A percentile compares a stretch with the other conserved stretches of the same genome.
phyloP scores from a whole-genome alignment of 2,797 vertebrate genomes.

The Acridotheres tristis region DNA sequence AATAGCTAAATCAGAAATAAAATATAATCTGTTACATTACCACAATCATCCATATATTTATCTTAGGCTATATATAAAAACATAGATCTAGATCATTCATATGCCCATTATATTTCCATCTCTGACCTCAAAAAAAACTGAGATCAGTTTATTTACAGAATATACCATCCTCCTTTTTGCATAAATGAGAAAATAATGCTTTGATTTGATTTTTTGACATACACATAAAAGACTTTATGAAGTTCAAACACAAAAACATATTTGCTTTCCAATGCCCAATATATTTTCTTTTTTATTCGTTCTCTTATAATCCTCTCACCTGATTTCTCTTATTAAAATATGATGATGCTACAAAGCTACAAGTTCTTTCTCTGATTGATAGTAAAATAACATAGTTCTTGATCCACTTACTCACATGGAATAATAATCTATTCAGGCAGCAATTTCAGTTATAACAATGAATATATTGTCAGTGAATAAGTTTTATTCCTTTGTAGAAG shows the following conservation, averaged over 20 bases:
- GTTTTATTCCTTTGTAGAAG: neutral
- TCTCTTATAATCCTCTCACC: neutral
- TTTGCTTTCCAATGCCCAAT: neutral
- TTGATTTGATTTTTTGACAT: neutral
- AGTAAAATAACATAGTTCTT: neutral
- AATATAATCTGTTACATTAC: neutral
- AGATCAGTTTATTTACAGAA: neutral
- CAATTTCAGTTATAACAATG: neutral
- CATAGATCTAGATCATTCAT: neutral
- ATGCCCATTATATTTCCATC: neutral
- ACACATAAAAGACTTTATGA: neutral
- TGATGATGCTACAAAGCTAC: neutral
- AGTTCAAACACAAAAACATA: neutral
- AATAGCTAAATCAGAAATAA: neutral
- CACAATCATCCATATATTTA: neutral
- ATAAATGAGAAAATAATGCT: neutral
- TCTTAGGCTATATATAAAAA: neutral
- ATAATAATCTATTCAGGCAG: neutral
- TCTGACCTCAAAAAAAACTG: neutral
- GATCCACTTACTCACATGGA: neutral
- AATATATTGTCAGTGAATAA: neutral
- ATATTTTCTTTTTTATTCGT: neutral
- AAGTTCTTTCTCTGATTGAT: neutral
- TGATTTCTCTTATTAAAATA: conserved; percentile 6
- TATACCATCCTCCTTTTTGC: neutral